Evolutionary conservation across 2,113 vertebrate genomes (phyloP).

Genomic region (Laterallus jamaicensis): DNA sequence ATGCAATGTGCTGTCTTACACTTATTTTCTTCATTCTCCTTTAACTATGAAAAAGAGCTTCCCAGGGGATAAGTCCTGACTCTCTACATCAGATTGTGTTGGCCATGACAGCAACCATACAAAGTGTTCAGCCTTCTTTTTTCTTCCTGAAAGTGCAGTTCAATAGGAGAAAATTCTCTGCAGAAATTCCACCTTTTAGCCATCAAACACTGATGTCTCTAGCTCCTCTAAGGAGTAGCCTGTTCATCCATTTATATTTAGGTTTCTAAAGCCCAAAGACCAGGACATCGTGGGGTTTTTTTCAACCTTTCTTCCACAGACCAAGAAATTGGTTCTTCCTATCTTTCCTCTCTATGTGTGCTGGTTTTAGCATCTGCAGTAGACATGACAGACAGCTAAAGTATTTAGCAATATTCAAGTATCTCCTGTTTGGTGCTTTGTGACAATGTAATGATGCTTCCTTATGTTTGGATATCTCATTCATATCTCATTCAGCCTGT

Average conservation of each 20-base stretch:
- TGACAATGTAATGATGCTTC: background rate
- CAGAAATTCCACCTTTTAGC: background rate
- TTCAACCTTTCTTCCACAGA: background rate
- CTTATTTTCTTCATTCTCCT: background rate
- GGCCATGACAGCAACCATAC: background rate
- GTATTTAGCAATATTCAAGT: background rate
- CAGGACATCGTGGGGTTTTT: rapidly evolving
- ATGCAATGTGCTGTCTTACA: background rate
- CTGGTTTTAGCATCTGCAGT: background rate
- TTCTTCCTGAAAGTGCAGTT: background rate
- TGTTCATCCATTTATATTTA: background rate
- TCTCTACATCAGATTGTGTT: background rate
- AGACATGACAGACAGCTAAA: background rate
- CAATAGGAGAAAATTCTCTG: background rate
- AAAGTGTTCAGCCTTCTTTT: background rate
- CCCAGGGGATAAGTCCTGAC: background rate
- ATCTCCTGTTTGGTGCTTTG: background rate
- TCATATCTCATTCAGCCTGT: background rate
- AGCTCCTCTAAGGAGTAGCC: background rate
- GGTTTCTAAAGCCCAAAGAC: background rate
- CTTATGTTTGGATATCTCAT: background rate
- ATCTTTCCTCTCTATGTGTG: background rate
- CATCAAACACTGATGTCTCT: background rate
- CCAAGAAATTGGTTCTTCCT: background rate
- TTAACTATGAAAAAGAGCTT: background rate